Evolutionary conservation across 2,888 invertebrate species (phyloP).

Genomic region (Clitarchus hookeri): DNA sequence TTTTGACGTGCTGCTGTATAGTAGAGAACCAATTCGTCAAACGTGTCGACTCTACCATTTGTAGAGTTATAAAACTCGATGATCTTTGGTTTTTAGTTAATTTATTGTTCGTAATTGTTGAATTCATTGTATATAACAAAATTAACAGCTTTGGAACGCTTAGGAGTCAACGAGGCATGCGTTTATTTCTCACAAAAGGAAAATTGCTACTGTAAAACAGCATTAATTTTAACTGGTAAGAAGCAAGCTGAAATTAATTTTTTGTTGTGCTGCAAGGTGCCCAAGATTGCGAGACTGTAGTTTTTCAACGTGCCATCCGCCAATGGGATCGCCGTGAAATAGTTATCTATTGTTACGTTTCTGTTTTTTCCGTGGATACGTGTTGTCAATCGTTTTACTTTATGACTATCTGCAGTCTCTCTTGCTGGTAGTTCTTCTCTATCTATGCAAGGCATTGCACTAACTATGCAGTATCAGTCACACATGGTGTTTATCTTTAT

Average conservation of each 20-base stretch:
- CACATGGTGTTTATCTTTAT: background rate
- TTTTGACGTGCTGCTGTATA: constrained; percentile 41
- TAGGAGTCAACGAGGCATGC: constrained; percentile 29
- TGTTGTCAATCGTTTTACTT: background rate
- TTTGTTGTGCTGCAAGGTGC: background rate
- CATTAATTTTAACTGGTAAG: background rate
- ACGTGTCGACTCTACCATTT: constrained; percentile 46
- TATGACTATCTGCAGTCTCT: background rate
- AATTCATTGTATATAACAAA: constrained; percentile 40
- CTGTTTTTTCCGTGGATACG: background rate
- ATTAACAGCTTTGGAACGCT: constrained; percentile 40
- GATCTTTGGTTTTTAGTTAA: constrained; percentile 33
- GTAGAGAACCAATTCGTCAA: constrained; percentile 45
- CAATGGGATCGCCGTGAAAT: background rate
- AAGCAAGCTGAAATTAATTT: background rate
- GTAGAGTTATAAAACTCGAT: constrained; percentile 45
- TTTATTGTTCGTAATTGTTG: background rate
- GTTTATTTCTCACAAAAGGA: background rate
- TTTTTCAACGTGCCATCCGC: background rate
- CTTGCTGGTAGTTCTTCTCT: background rate
- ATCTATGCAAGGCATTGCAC: background rate
- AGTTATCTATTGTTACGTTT: background rate
- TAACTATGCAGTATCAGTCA: background rate
- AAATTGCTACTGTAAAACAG: background rate
- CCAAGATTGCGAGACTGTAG: background rate